Conservation (phyloP, 2,113 vertebrate genomes). For the Hyaena hyaena region DNA sequence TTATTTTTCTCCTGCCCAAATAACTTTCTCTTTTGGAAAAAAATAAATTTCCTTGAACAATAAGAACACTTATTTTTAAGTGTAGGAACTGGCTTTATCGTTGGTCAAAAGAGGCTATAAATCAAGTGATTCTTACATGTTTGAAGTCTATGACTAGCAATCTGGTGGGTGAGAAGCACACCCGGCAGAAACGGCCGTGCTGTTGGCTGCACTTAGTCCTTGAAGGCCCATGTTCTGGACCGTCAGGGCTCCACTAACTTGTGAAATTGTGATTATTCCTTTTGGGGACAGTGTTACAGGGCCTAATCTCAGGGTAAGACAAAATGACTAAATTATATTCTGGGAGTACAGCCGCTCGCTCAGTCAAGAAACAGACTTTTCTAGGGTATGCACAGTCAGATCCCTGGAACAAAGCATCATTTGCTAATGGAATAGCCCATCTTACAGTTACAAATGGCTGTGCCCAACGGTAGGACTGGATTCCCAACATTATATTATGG, state of each 20-base stretch:
- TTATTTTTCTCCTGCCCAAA: slow-evolving; percentile 58
- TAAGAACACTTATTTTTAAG: slow-evolving; percentile 59
- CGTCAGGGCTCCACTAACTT: slow-evolving; percentile 24
- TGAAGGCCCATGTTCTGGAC: neutral
- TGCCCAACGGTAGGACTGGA: neutral
- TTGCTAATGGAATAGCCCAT: neutral
- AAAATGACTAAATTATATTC: slow-evolving; percentile 24
- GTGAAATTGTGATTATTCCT: slow-evolving; percentile 44
- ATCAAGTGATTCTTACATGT: slow-evolving; percentile 38
- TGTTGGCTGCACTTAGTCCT: neutral
- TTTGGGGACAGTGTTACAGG: neutral
- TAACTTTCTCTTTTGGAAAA: slow-evolving; percentile 58
- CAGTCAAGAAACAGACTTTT: slow-evolving; percentile 14
- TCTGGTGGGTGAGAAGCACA: neutral
- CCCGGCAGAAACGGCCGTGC: neutral
- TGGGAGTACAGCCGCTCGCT: neutral
- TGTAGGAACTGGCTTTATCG: slow-evolving; percentile 16
- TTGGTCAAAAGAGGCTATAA: slow-evolving; percentile 41
- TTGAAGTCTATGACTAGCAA: neutral
- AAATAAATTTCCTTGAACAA: slow-evolving; percentile 65
- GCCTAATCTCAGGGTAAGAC: neutral
- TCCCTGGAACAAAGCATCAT: neutral
- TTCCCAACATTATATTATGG: neutral
- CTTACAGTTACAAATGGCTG: neutral
- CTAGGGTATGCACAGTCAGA: neutral